phyloP scores from a whole-genome alignment of 2,888 invertebrate genomes.

The Formica aserva region DNA sequence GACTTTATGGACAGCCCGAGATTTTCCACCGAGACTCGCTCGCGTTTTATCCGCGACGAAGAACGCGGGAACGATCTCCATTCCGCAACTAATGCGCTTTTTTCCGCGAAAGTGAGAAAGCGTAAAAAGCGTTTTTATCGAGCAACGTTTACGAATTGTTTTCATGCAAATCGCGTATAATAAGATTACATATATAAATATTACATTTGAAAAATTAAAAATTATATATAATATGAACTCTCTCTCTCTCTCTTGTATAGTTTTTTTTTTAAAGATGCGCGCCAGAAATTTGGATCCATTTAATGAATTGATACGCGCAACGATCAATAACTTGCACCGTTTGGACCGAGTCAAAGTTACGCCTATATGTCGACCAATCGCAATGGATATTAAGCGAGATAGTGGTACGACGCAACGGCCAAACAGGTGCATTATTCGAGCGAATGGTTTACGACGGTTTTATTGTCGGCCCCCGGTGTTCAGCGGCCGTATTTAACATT shows the following conservation, averaged over 20 bases:
- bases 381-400: slow-evolving; percentile 21
- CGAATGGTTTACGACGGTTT: slow-evolving; percentile 84
- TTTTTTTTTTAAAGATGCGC: background rate
- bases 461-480: slow-evolving; percentile 85
- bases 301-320: background rate
- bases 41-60: slow-evolving; percentile 46
- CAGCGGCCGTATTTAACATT: slow-evolving; percentile 84
- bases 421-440: slow-evolving; percentile 83
- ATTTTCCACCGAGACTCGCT: slow-evolving; percentile 46
- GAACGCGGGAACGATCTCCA: slow-evolving; percentile 38
- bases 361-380: background rate
- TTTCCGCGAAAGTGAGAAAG: slow-evolving; percentile 4
- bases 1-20: slow-evolving; percentile 58
- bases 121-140: slow-evolving; percentile 34
- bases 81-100: slow-evolving; percentile 37
- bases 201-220: background rate
- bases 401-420: slow-evolving; percentile 38
- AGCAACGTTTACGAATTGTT: background rate
- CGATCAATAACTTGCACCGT: background rate
- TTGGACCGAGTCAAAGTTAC: background rate
- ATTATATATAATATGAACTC: background rate
- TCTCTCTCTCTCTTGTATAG: too few relatives aligned
- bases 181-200: background rate
- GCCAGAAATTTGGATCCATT: background rate
- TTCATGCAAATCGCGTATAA: slow-evolving; percentile 27